Evolutionary conservation across 2,888 invertebrate species (phyloP).

Genomic region (Drosophila hamatofila): DNA sequence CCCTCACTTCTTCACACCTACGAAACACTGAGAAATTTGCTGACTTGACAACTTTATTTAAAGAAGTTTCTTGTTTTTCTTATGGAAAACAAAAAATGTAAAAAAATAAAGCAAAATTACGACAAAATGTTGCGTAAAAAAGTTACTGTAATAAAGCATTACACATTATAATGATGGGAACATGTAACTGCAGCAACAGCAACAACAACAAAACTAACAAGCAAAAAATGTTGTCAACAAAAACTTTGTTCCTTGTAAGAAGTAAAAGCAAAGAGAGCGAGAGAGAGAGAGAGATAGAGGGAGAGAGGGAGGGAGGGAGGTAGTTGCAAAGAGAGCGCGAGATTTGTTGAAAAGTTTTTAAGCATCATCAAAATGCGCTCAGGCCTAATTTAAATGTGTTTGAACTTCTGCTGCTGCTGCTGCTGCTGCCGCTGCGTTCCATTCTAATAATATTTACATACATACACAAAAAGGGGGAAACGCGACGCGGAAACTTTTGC

Average conservation of each 20-base stretch:
- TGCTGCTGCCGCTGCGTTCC: constrained; percentile 32
- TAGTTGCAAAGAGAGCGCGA: constrained; percentile 5
- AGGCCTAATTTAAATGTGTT: constrained; percentile 76
- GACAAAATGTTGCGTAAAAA: constrained; percentile 58
- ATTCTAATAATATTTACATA: constrained; percentile 63
- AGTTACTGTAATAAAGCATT: constrained; percentile 61
- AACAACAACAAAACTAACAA: constrained; percentile 58
- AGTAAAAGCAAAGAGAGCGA: constrained; percentile 17
- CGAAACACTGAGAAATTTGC: constrained; percentile 7
- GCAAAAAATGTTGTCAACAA: constrained; percentile 64
- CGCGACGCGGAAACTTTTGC: constrained; percentile 41
- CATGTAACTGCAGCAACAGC: constrained; percentile 59
- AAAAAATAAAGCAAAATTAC: constrained; percentile 24
- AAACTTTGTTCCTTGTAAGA: constrained; percentile 46
- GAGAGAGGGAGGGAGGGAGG: neutral
- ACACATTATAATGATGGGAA: constrained; percentile 70
- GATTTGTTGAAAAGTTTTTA: constrained; percentile 52
- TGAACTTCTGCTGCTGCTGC: constrained; percentile 64
- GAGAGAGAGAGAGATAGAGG: neutral
- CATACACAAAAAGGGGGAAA: constrained; percentile 35
- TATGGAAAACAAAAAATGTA: constrained; percentile 12
- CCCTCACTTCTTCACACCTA: constrained; percentile 40
- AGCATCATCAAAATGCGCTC: constrained; percentile 74
- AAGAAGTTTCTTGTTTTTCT: constrained; percentile 39
- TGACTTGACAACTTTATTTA: constrained; percentile 58